A percentile compares a stretch with the other conserved stretches of the same genome.
phyloP scores from a whole-genome alignment of 2,888 invertebrate species.

The Mechanitis mazaeus region DNA sequence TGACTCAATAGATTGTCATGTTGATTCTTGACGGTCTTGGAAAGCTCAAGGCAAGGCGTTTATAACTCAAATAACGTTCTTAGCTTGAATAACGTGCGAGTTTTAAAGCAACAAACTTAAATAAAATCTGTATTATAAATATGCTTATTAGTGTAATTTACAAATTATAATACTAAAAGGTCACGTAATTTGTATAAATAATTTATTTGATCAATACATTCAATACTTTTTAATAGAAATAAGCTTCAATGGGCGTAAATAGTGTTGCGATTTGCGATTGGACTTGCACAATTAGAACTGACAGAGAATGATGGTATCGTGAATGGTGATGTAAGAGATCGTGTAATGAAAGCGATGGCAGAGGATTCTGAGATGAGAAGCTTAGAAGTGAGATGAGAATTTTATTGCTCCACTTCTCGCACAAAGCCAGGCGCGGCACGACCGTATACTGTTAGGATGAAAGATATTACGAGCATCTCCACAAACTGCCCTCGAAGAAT shows the following conservation, averaged over 20 bases:
- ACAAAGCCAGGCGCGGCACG: background rate
- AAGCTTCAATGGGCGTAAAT: background rate
- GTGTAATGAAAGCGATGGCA: constrained; percentile 24
- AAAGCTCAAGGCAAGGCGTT: constrained; percentile 16
- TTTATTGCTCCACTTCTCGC: background rate
- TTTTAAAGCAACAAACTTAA: constrained; percentile 12
- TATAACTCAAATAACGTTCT: too few species aligned
- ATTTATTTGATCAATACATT: too few species aligned
- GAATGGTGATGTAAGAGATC: constrained; percentile 23
- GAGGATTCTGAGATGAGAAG: constrained; percentile 14
- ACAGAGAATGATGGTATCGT: constrained; percentile 13
- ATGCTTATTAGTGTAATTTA: too few species aligned
- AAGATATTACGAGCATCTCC: too few species aligned
- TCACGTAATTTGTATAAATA: too few species aligned
- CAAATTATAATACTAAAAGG: too few species aligned
- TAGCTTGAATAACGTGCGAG: constrained; percentile 3
- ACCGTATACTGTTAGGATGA: too few species aligned
- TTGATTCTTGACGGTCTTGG: constrained; percentile 14
- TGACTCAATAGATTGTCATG: constrained; percentile 15
- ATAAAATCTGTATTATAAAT: too few species aligned
- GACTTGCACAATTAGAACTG: constrained; percentile 15
- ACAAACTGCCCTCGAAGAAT: background rate
- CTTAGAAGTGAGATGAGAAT: constrained; percentile 1
- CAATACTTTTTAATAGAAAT: too few species aligned
- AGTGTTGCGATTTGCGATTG: background rate